Conservation (phyloP, 2,888 invertebrate genomes). For the Dysmachus trigonus region DNA sequence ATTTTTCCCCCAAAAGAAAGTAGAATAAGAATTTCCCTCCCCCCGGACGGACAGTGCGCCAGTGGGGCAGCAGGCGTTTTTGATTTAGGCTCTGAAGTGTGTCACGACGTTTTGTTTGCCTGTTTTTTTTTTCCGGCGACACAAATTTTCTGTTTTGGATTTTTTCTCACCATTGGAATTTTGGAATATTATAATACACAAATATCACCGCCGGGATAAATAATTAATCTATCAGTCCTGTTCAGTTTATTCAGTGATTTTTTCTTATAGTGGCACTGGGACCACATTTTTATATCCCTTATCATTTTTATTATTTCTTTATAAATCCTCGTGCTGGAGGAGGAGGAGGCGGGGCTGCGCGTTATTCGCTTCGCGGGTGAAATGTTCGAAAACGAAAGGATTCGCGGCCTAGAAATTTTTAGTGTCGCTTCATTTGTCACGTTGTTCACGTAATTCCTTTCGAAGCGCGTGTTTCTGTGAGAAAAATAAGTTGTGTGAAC, state of each 20-base stretch:
- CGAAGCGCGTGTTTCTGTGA: background rate
- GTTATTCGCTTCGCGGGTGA: background rate
- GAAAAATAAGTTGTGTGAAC: background rate
- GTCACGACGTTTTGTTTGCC: conserved; percentile 1
- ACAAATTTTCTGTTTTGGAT: background rate
- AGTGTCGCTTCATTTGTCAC: background rate
- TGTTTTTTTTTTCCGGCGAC: background rate
- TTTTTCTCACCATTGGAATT: background rate
- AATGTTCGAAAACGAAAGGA: background rate
- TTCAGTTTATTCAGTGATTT: background rate
- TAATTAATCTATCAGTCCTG: background rate
- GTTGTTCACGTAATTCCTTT: background rate
- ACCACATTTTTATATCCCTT: background rate
- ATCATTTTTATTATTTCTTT: background rate
- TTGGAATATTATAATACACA: background rate
- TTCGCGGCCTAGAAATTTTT: background rate
- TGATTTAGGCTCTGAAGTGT: background rate
- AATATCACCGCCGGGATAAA: background rate
- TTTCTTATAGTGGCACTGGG: background rate
- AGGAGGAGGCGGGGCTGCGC: background rate
- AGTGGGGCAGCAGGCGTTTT: background rate
- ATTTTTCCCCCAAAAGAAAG: conserved; percentile 1
- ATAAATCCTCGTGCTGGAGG: background rate
- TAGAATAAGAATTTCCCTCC: background rate
- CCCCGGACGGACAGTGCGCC: background rate